Base-by-base conservation (phyloP, 2,888 invertebrate species). In the Coenonympha glycerion region DNA sequence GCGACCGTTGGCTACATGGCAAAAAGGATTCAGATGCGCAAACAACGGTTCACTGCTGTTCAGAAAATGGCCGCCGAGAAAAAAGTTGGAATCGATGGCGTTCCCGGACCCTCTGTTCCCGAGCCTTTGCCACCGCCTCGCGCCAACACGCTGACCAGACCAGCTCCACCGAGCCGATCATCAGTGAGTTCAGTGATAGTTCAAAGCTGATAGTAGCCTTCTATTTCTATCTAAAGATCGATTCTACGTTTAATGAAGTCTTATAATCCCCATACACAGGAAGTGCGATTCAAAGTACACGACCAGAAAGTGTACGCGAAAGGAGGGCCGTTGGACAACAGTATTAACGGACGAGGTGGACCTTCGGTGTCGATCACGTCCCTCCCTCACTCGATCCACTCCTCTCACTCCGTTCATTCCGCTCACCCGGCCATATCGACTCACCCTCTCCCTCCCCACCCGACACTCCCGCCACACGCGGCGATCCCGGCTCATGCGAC, bases 1-100 rank as follows among this genome's bases (percentile, higher is more conserved):
- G 98, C 98, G 60, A 95, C 97, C 63, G 98, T 98, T 66, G 97
- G 97, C 65, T 98, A 98, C 87, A 95, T 98, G 94, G 96, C 96
- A 65, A 98, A 97, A 89, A 90, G 97, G 83, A 95, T 97, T 83
- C 96, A 96, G 81, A 95, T 97, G 95, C 91, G 96, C 74, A 96
- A 97, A 88, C 95, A 95, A 87, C 91, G 96, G 73, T 95, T 95
- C 83, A 89, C 92, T 77, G 93, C 93, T 62, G 92, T 94, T 62
- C 95, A 96, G 81, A 96, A 96, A 88, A 93, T 96, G 84, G 95
- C 95, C 65, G 94, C 95, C 73, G 94, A 95, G 83, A 95, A 95
- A 89, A 95, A 95, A 82, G 89, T 93, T 61, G 92, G 92, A 71
- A 90, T 92, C 63, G 94, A 94, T 70, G 92, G 92, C 52, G 90